Evolutionary conservation across 2,888 invertebrate species (phyloP), one percentile per base, ranked within the genome.

Genomic region (Microctonus aethiopoides): DNA sequence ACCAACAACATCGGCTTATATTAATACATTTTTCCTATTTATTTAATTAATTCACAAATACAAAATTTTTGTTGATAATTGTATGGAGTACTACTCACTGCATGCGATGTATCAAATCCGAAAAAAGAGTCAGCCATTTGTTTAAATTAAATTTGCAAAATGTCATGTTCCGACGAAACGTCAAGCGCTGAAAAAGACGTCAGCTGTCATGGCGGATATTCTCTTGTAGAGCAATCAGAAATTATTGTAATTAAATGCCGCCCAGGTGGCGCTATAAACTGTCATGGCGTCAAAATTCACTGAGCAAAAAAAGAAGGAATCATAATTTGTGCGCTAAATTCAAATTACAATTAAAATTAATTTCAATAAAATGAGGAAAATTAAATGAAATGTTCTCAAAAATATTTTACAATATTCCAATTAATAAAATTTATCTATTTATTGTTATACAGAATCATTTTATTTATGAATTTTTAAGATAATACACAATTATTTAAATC

Each of bases 111-210:
- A 90, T 93, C 92, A 89, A 94, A 93, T 89, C 92, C 93, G 91
- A 94, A 94, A 91, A 94, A 94, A 88, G 93, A 92, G 91, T 94
- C 92, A 91, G 93, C 94, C 94, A 94, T 94, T 92, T 88, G 84
- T 80, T 74, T 77, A 77, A 81, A 82, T 80, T 78, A 83, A 78
- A 80, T 83, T 73, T 82, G 77, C 86, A 84, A 84, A 86, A 83
- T 86, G 83, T 85, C 86, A 86, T 86, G 83, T 83, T 86, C 83
- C 77, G 80, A 81, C 75, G 73, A 86, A 85, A 85, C 85, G 85
- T 85, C 85, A 85, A 84, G 83, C 81, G 77, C 78, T 83, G 78
- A 72, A 77, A 77, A 79, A 79, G 78, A 80, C 80, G 85, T 86
- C 81, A 84, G 84, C 84, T 85, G 83, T 85, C 85, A 86, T 86